Evolutionary conservation across 2,888 invertebrate species (phyloP).

Genomic region (Apodemia duryi): DNA sequence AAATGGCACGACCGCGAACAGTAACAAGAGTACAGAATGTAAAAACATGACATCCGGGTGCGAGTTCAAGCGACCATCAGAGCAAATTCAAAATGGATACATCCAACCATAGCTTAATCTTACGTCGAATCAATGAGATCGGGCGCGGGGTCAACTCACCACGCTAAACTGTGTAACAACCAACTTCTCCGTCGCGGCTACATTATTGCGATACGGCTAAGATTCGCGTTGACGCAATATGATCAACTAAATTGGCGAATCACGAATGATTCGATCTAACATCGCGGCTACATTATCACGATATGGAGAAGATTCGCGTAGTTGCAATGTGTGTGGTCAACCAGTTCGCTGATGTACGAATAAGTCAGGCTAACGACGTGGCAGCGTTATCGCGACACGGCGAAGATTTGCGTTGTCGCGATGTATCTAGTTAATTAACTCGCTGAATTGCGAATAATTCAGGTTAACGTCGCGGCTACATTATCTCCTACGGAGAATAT

Average conservation of each 20-base stretch:
- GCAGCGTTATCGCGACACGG: background rate
- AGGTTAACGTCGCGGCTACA: no score
- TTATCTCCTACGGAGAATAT: no score
- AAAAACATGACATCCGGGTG: conserved; percentile 74
- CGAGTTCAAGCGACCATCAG: conserved; percentile 62
- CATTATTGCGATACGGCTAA: background rate
- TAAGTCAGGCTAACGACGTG: background rate
- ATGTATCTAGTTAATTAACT: background rate
- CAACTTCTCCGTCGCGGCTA: background rate
- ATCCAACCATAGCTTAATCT: conserved; percentile 60
- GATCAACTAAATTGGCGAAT: no score
- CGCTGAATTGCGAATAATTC: background rate
- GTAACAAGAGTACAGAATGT: conserved; percentile 59
- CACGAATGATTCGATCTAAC: no score
- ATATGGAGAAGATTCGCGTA: no score
- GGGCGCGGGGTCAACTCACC: conserved; percentile 59
- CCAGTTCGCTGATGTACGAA: no score
- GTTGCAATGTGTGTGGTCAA: no score
- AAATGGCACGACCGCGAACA: conserved; percentile 39
- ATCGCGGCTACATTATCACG: no score
- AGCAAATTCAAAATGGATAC: conserved; percentile 65
- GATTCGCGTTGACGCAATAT: no score
- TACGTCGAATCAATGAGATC: conserved; percentile 65
- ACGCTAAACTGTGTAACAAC: conserved; percentile 61
- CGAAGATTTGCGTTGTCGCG: background rate